Conservation (phyloP, 2,113 vertebrate genomes). For the Corynorhinus townsendii region DNA sequence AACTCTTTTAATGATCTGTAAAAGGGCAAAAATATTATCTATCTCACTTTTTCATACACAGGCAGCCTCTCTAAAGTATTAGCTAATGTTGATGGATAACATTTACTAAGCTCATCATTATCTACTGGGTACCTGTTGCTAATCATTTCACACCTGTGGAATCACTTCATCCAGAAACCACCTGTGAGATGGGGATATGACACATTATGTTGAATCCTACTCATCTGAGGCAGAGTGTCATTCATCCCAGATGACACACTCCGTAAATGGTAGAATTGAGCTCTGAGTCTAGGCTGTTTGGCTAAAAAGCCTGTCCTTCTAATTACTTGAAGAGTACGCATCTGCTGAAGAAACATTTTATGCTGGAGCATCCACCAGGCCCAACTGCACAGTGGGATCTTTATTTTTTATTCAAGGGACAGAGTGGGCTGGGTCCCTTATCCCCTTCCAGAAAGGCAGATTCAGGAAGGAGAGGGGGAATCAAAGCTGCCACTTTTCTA, state of each 20-base stretch:
- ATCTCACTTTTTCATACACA: neutral
- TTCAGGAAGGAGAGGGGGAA: neutral
- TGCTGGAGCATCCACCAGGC: neutral
- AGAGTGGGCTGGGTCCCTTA: neutral
- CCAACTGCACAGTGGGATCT: neutral
- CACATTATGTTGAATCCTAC: neutral
- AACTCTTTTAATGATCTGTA: neutral
- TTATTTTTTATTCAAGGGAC: neutral
- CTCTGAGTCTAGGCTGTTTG: neutral
- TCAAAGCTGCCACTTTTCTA: neutral
- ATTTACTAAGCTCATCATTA: neutral
- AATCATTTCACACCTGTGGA: neutral
- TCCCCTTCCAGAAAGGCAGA: neutral
- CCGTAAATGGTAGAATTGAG: neutral
- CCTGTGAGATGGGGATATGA: neutral
- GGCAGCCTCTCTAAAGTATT: neutral
- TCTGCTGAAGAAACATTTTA: neutral
- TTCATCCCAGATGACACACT: neutral
- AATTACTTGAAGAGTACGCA: rapidly evolving
- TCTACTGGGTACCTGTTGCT: neutral
- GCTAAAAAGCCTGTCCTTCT: neutral
- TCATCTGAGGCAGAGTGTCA: neutral
- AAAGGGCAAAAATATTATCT: neutral
- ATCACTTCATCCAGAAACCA: neutral
- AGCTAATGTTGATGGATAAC: neutral